Evolutionary conservation across 2,797 vertebrate genomes (phyloP), one percentile per base, ranked within the genome.

Genomic region (Rhincodon typus): DNA sequence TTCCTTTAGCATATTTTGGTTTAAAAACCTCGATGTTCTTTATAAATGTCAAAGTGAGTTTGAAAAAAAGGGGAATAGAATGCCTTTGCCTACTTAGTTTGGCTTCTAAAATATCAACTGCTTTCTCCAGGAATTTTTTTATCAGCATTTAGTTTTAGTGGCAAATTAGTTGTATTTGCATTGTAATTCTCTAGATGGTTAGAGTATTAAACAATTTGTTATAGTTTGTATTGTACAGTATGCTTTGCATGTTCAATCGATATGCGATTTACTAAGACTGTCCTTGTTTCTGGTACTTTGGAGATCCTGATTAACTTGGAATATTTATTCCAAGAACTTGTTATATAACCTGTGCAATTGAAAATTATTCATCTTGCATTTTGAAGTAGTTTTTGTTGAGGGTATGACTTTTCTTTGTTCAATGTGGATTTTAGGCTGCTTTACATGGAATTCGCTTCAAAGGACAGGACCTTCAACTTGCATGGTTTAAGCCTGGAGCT

Each of bases 401-500:
- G 70, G 50, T 57, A 17, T 95, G 42, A 94, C 72, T 94, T 50
- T 53, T 95, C 34, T 72, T 70, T 53, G 30, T 77, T 21, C 0
- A 77, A 53, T 95, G 1, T 95, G 70, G 4, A 50, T 96, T 97
- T 96, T 96, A 99, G 99, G 99, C 99, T 90, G 99, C 99, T 86
- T 96, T 99, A 96, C 99, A 99, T 79, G 98, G 99, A 96, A 97
- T 98, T 97, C 98, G 97, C 96, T 98, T 99, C 96, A 99, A 99
- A 98, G 98, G 98, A 96, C 98, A 98, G 96, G 98, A 98, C 94
- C 96, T 99, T 94, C 98, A 98, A 96, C 97, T 99, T 97, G 98
- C 99, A 13, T 99, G 99, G 99, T 98, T 99, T 97, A 99, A 99
- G 96, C 99, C 99, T 95, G 96, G 97, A 96, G 96, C 97, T 96